Evolutionary conservation across 2,888 invertebrate species (phyloP).

Genomic region (Plusia festucae): DNA sequence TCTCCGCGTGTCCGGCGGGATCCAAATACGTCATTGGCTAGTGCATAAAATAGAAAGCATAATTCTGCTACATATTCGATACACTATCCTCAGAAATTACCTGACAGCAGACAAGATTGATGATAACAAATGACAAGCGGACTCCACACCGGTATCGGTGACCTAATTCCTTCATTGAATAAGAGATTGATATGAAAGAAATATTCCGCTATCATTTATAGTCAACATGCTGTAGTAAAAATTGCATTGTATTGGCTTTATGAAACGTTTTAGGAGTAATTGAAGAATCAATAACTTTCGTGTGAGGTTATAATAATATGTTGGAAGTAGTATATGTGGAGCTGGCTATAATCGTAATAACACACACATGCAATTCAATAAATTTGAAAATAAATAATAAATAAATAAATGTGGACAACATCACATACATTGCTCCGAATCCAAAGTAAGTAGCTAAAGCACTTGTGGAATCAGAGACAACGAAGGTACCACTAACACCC

Average conservation of each 20-base stretch:
- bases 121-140: conserved; percentile 34
- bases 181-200: neutral
- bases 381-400: no score
- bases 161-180: conserved; percentile 20
- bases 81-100: neutral
- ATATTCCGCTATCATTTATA: neutral
- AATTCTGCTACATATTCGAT: neutral
- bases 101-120: conserved; percentile 12
- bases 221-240: neutral
- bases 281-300: no score
- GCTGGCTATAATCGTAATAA: no score
- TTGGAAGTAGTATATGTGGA: no score
- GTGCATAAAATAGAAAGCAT: neutral
- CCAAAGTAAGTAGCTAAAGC: no score
- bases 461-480: no score
- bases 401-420: no score
- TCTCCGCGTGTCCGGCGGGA: no score
- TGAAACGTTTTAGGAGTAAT: neutral
- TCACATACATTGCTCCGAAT: no score
- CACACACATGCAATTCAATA: no score
- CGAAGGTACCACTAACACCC: no score
- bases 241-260: neutral
- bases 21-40: neutral
- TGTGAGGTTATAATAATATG: no score
- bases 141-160: conserved; percentile 25